These are phyloP conservation scores for Tachycineta bicolor DNA, from an alignment of 2,113 vertebrate species.

Conservation along the genomic window DNA sequence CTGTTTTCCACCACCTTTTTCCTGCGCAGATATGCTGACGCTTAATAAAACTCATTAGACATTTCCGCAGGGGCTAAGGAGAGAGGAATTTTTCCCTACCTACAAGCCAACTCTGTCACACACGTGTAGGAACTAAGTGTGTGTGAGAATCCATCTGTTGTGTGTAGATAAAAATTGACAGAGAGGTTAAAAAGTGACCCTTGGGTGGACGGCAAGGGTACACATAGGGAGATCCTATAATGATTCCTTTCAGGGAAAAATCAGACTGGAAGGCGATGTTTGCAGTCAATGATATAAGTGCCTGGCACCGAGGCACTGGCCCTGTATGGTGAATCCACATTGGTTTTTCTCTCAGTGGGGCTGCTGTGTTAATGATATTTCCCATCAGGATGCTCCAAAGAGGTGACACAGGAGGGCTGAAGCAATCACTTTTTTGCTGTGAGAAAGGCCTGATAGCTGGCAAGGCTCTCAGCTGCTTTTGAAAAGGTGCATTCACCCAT, in stretches of 20 bases:
- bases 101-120: neutral
- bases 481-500: neutral
- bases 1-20: neutral
- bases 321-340: neutral
- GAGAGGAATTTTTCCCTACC: neutral
- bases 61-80: neutral
- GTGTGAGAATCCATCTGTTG: neutral
- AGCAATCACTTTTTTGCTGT: neutral
- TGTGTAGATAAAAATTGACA: neutral
- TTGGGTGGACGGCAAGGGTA: neutral
- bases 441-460: neutral
- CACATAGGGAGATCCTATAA: rapidly evolving
- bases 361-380: neutral
- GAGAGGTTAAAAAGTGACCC: neutral
- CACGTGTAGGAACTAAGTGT: rapidly evolving
- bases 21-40: neutral
- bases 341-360: neutral
- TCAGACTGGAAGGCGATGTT: neutral
- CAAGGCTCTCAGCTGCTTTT: neutral
- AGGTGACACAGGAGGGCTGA: neutral
- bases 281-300: neutral
- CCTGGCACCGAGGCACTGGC: neutral
- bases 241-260: neutral
- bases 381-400: neutral
- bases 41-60: neutral